Base-by-base conservation (phyloP, 2,113 vertebrate genomes). In the Cyrtonyx montezumae region DNA sequence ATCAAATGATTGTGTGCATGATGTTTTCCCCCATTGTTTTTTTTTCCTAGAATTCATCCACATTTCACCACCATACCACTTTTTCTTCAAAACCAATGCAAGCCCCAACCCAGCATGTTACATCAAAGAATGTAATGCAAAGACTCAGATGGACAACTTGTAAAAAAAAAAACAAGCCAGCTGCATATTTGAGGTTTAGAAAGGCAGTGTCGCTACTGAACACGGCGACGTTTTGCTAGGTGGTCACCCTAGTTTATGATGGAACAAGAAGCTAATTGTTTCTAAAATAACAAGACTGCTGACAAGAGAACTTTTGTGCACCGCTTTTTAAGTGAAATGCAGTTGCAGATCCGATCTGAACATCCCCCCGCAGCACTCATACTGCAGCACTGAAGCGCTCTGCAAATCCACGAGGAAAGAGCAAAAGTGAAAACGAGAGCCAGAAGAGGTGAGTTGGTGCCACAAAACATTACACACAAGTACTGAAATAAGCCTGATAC, bases 31-130 rank as follows among this genome's bases (percentile, higher is more conserved):
- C 81, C 23, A 83, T 79, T 89, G 80, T 84, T 93, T 75, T 67
- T 67, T 93, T 93, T 94, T 94, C 95, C 96, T 96, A 91, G 59
- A 96, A 94, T 94, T 91, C 88, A 86, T 62, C 37, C 43, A 73
- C 79, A 59, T 90, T 95, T 93, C 76, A 93, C n/a, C 30, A 92
- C 56, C 37, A 65, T 2, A 36, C 40, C 43, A 36, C 25, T 94
- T 22, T 40, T 90, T n/a, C 11, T 0, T 46, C 76, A 61, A 8
- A 58, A 83, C 18, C 59, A 86, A 40, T 46, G 70, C 18, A 70
- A 84, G 19, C 51, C 21, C 11, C 18, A 20, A 75, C n/a, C 25
- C 32, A 8, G 40, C n/a, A 10, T 63, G 2, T 80, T 71, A 65
- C 62, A 40, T 10, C 8, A 49, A 36, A 51, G 36, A 71, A 71